Base-by-base conservation (phyloP, 2,888 invertebrate species). In the Epistrophella euchroma region DNA sequence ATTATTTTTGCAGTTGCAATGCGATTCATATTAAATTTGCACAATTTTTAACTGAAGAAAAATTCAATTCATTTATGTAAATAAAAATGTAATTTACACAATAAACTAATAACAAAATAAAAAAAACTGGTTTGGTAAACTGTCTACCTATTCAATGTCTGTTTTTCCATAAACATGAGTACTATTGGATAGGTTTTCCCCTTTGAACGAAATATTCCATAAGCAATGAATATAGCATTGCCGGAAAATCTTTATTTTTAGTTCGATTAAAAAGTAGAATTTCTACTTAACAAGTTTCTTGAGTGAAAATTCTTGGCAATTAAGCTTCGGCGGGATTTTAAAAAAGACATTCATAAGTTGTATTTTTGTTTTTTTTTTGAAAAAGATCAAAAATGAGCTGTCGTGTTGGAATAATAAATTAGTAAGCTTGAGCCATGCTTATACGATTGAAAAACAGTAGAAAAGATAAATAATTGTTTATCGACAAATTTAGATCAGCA, bases 51-150 rank as follows among this genome's bases (percentile, higher is more conserved):
- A 15, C 19, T 66, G n/a, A 35, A 4, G 11, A 68, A 40, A 52
- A 68, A 68, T 37, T 52, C 35, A 47, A 35, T n/a, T n/a, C n/a
- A n/a, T n/a, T n/a, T n/a, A n/a, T 66, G 0, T 25, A n/a, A 52
- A 9, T 37, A 5, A 52, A 52, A 68, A 37, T 66, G 68, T 68
- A 52, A 52, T 22, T 68, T 68, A 52, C 68, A 52, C 5, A 68
- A 68, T 50, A 32, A n/a, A n/a, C 6, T 4, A 47, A 1, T 10
- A n/a, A 37, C 15, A 50, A 37, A 37, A 52, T 15, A 68, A 37
- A 37, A 52, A 10, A 68, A 68, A 52, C 68, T 37, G 68, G 68
- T 68, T 64, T 62, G 25, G 25, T n/a, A 15, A 62, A 43, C 22
- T 62, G 25, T 40, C 62, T 43, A n/a, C n/a, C n/a, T n/a, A n/a